Conservation (phyloP, 2,888 invertebrate genomes). For the Eupeodes luniger region DNA sequence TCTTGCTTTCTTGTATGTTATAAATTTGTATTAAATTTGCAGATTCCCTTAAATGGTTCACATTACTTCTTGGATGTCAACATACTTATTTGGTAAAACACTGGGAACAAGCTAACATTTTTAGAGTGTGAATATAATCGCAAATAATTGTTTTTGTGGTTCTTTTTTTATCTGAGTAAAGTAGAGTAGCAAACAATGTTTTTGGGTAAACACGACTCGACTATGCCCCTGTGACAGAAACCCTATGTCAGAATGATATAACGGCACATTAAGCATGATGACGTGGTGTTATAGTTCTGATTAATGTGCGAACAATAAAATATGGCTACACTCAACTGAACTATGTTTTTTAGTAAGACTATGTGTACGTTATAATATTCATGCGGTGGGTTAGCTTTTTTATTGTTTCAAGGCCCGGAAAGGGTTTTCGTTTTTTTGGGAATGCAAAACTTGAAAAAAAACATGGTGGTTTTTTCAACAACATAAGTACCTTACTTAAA, state of each 20-base stretch:
- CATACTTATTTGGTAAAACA: slow-evolving; percentile 59
- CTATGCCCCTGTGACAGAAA: slow-evolving; percentile 50
- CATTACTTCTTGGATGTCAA: slow-evolving; percentile 52
- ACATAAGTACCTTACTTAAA: no score
- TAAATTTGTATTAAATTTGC: slow-evolving; percentile 50
- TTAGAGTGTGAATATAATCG: slow-evolving; percentile 59
- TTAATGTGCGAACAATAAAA: slow-evolving; percentile 59
- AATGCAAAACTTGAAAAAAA: background rate
- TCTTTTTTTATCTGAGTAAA: slow-evolving; percentile 45
- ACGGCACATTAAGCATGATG: slow-evolving; percentile 62
- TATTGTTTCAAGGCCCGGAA: no score
- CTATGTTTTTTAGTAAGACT: slow-evolving; percentile 18
- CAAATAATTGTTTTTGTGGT: slow-evolving; percentile 69
- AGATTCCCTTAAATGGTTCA: slow-evolving; percentile 50
- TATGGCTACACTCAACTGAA: slow-evolving; percentile 49
- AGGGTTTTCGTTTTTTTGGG: background rate
- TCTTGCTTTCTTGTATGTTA: slow-evolving; percentile 23
- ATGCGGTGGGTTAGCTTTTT: slow-evolving; percentile 10
- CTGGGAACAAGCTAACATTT: slow-evolving; percentile 50
- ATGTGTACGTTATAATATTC: background rate
- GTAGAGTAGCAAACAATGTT: slow-evolving; percentile 33
- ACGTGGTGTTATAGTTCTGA: slow-evolving; percentile 63
- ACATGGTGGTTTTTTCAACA: no score
- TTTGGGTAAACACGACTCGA: slow-evolving; percentile 12
- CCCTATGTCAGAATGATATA: slow-evolving; percentile 69